Evolutionary conservation across 2,888 invertebrate genomes (phyloP).

Genomic region (Hydrotaea diabolus): DNA sequence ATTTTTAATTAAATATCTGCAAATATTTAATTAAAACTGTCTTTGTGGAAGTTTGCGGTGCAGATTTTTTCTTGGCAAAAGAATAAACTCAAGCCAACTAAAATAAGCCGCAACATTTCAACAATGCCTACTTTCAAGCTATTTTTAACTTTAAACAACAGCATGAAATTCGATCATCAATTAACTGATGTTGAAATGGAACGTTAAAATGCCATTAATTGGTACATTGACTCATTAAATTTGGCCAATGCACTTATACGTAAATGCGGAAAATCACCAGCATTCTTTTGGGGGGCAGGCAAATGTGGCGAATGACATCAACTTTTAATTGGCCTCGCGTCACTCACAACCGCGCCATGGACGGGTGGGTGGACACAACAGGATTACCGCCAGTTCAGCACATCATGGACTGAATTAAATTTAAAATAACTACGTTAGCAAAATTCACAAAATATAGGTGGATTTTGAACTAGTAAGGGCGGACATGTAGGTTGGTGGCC

Average conservation of each 20-base stretch:
- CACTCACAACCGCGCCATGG: too few relatives aligned
- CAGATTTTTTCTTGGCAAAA: too few relatives aligned
- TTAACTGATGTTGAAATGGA: neutral
- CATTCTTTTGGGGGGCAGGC: neutral
- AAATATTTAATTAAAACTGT: too few relatives aligned
- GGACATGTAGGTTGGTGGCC: neutral
- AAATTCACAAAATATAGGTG: slow-evolving; percentile 5
- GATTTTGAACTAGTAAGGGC: neutral
- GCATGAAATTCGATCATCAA: neutral
- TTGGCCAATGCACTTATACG: neutral
- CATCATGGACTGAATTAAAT: neutral
- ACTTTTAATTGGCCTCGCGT: neutral
- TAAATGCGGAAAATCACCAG: neutral
- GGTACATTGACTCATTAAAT: neutral
- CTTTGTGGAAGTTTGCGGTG: too few relatives aligned
- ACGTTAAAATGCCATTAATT: neutral
- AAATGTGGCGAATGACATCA: neutral
- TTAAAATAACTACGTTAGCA: slow-evolving; percentile 18
- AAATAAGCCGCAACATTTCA: neutral
- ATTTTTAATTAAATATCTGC: too few relatives aligned
- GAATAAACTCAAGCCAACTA: neutral
- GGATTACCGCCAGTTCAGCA: neutral
- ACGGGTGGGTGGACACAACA: neutral
- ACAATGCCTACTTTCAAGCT: neutral
- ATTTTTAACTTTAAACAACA: too few relatives aligned